phyloP scores from a whole-genome alignment of 2,797 vertebrate genomes.

The Myotis myotis region DNA sequence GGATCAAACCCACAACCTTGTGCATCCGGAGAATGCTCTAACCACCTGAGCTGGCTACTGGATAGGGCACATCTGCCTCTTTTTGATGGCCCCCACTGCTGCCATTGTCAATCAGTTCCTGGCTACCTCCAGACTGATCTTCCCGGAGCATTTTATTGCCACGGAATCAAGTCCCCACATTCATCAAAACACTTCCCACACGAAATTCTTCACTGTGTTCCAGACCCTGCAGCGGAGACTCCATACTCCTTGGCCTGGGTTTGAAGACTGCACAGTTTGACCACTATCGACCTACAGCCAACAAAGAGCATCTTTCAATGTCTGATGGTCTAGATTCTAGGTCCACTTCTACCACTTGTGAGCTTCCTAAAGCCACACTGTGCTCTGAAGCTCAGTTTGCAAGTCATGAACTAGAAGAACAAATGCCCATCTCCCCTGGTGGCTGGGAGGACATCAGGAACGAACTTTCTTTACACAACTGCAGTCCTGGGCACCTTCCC shows the following conservation, averaged over 20 bases:
- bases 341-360: neutral
- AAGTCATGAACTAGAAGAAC: accelerated
- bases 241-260: neutral
- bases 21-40: too few species aligned
- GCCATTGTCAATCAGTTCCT: neutral
- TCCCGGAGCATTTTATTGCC: neutral
- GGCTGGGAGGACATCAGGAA: neutral
- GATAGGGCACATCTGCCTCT: neutral
- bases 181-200: neutral
- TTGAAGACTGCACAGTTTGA: neutral
- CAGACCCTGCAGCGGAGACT: accelerated
- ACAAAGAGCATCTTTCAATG: accelerated
- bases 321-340: neutral
- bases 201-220: accelerated
- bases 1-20: too few species aligned
- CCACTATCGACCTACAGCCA: accelerated
- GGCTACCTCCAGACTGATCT: neutral
- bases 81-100: neutral
- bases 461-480: accelerated
- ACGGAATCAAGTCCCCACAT: neutral
- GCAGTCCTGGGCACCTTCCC: neutral
- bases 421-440: accelerated
- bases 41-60: too few species aligned
- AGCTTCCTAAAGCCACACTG: neutral
- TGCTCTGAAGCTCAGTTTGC: neutral